A percentile compares a stretch with the other conserved stretches of the same genome.
phyloP scores from a whole-genome alignment of 2,797 vertebrate genomes.

The Columba guinea region DNA sequence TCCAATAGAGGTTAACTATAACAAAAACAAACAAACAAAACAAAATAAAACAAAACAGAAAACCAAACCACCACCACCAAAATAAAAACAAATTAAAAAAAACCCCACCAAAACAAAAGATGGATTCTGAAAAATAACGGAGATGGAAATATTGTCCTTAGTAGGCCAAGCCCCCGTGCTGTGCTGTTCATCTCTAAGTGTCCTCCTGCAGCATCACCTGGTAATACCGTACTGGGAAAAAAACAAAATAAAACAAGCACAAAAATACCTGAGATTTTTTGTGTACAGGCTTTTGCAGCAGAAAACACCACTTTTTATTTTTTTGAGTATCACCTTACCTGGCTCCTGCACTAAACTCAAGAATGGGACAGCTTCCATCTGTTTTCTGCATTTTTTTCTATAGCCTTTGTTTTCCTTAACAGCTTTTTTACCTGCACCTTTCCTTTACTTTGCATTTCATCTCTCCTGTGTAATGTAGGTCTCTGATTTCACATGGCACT shows the following conservation, averaged over 20 bases:
- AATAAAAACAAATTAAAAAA: not conserved
- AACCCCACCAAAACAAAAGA: too few species aligned
- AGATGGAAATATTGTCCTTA: not conserved
- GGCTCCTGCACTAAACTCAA: not conserved
- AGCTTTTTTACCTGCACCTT: not conserved
- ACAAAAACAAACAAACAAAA: not conserved
- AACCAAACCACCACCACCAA: not conserved
- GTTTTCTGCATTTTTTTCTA: not conserved
- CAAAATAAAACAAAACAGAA: rapidly evolving
- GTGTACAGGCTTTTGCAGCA: not conserved
- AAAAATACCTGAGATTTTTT: not conserved
- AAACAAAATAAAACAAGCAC: not conserved
- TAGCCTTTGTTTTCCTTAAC: not conserved
- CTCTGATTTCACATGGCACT: constrained; percentile 42
- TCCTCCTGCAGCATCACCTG: not conserved
- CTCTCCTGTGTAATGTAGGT: constrained; percentile 20
- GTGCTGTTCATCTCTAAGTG: not conserved
- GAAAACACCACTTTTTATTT: not conserved
- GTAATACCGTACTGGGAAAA: not conserved
- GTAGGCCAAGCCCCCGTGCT: not conserved
- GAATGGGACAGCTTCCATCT: not conserved
- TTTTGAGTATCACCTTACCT: not conserved
- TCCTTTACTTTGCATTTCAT: constrained; percentile 3
- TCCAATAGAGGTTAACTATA: not conserved
- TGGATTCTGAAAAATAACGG: not conserved